Evolutionary conservation across 2,113 vertebrate genomes (phyloP).

Genomic region (Drymodes brunneopygia): DNA sequence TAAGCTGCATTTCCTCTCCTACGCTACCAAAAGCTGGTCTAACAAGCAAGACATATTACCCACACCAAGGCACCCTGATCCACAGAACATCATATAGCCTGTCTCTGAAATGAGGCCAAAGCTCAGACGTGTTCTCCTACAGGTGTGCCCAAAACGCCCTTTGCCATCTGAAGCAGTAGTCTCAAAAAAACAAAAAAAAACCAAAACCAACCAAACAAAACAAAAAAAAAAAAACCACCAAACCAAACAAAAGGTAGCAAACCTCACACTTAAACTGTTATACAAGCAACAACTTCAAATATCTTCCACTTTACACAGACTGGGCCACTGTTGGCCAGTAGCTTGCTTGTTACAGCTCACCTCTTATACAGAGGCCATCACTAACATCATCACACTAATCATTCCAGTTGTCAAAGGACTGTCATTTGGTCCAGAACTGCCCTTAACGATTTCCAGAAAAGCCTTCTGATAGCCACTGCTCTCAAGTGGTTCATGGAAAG

Average conservation of each 20-base stretch:
- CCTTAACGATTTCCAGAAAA: background rate
- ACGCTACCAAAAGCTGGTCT: background rate
- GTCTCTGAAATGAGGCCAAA: background rate
- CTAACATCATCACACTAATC: background rate
- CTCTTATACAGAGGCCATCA: background rate
- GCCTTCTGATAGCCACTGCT: background rate
- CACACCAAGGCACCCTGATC: background rate
- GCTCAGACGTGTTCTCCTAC: background rate
- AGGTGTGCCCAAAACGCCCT: accelerated
- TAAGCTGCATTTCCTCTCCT: background rate
- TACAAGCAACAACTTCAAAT: accelerated
- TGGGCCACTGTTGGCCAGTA: accelerated
- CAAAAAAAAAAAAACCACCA: background rate
- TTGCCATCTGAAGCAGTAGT: background rate
- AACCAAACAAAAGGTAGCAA: background rate
- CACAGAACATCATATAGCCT: background rate
- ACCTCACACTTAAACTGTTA: background rate
- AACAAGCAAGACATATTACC: background rate
- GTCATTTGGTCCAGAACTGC: background rate
- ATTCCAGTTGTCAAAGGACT: background rate
- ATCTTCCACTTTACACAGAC: background rate
- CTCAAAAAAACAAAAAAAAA: background rate
- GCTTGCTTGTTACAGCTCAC: background rate
- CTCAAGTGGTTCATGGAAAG: background rate
- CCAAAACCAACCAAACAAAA: too few relatives aligned